Evolutionary conservation across 2,888 invertebrate genomes (phyloP).

Genomic region (Mimas tiliae): DNA sequence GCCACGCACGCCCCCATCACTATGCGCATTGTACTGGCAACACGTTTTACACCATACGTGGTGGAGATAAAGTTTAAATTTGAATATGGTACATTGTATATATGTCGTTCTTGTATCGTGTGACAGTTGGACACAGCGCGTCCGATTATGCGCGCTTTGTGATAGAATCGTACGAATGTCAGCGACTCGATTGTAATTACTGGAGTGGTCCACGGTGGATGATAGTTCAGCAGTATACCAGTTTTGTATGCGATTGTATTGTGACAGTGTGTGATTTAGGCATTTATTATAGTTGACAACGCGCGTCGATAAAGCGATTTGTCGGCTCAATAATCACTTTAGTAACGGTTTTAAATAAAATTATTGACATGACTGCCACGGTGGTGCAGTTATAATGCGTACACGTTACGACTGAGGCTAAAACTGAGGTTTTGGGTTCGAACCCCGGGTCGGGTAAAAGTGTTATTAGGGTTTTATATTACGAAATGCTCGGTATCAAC

Average conservation of each 20-base stretch:
- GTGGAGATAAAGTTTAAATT: constrained; percentile 42
- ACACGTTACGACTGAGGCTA: too few species aligned
- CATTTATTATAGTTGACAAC: constrained; percentile 24
- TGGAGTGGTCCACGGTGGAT: constrained; percentile 26
- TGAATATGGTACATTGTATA: neutral
- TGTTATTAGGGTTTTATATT: too few species aligned
- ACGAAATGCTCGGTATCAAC: too few species aligned
- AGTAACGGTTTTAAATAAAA: too few species aligned
- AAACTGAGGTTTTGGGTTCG: too few species aligned
- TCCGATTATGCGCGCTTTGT: constrained; percentile 83
- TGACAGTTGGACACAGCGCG: constrained; percentile 55
- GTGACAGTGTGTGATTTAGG: constrained; percentile 24
- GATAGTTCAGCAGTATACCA: constrained; percentile 26
- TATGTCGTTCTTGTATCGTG: neutral
- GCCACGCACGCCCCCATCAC: constrained; percentile 52
- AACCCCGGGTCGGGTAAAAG: too few species aligned
- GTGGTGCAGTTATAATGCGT: too few species aligned
- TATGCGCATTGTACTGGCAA: constrained; percentile 46
- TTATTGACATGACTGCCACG: too few species aligned
- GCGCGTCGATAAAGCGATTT: constrained; percentile 18
- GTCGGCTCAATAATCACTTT: constrained; percentile 25
- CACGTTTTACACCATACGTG: constrained; percentile 10
- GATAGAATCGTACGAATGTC: constrained; percentile 83
- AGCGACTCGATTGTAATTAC: constrained; percentile 83
- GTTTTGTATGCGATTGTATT: constrained; percentile 24